Evolutionary conservation across 2,888 invertebrate genomes (phyloP), one percentile per base, ranked within the genome.

Genomic region (Hypomecis punctinalis): DNA sequence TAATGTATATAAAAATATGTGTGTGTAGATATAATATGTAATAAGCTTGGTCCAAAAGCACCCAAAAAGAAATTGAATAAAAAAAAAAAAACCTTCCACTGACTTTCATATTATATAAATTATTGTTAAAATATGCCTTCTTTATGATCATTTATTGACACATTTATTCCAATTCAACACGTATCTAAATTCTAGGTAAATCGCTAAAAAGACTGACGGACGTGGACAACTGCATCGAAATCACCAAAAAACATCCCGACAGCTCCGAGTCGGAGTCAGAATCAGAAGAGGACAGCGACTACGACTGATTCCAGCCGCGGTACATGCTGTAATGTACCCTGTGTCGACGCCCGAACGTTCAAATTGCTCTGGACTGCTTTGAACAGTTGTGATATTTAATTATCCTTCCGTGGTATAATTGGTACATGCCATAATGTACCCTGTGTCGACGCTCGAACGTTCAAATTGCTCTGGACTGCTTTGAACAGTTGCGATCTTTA

Each of bases 141-240:
- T 39, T 39, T 39, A 39, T 3, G 39, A 23, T 39, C 1, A 39
- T 6, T 39, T 8, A 39, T 7, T 33, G 9, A 47, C 8, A 23
- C 35, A 57, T 11, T 11, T 56, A 59, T 37, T 39, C 8, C 49
- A 46, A 51, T 10, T 13, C 8, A 13, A 39, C 13, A 39, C 2
- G 5, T n/a, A 8, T 37, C 0, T 7, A 6, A 5, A 13, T 69
- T 66, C 13, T 81, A 93, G 93, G 93, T 47, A 85, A 89, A 73
- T 93, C 93, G 36, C 73, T 93, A 37, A 91, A 88, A 81, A 89
- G 89, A 80, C 84, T 93, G 82, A 93, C 92, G 0, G 93, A 93
- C 70, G 83, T 90, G 46, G 93, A 93, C 78, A 93, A 93, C 82
- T 93, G 93, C 76, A 90, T 93, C 58, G 93, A 93, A 76, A 93